phyloP scores from a whole-genome alignment of 2,113 vertebrate species.

The Condylura cristata region DNA sequence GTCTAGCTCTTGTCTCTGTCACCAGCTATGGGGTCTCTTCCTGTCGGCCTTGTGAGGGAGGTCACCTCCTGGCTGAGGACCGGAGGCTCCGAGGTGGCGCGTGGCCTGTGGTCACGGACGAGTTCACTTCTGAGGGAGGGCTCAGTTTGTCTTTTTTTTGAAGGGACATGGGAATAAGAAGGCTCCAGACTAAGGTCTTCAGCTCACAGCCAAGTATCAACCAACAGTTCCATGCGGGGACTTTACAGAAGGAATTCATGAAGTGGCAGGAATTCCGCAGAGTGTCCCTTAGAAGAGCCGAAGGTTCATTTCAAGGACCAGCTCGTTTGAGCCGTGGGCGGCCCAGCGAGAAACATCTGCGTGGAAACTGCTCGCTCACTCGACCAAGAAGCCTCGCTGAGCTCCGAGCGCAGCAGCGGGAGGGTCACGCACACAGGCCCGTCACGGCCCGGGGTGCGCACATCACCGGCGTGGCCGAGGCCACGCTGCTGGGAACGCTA shows the following conservation, averaged over 20 bases:
- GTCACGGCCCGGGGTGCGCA: neutral
- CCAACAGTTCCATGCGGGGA: neutral
- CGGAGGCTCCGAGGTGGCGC: neutral
- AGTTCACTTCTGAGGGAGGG: neutral
- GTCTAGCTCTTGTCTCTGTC: neutral
- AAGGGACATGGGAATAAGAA: neutral
- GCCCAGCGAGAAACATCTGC: neutral
- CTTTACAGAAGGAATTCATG: neutral
- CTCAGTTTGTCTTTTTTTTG: neutral
- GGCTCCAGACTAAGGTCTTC: neutral
- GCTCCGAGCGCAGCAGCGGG: neutral
- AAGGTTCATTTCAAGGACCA: neutral
- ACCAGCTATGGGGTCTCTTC: too few relatives aligned
- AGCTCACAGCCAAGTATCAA: neutral
- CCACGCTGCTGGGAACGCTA: too few relatives aligned
- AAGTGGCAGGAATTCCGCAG: neutral
- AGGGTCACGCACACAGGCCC: neutral
- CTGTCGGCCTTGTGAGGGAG: too few relatives aligned
- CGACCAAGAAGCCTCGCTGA: too few relatives aligned
- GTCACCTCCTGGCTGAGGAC: neutral
- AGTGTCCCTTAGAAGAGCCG: neutral
- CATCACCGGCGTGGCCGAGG: too few relatives aligned
- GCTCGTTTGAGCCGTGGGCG: neutral
- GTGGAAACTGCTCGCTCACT: neutral
- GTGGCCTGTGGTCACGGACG: neutral